These are phyloP conservation scores for Nannoperca australis DNA, from an alignment of 2,797 vertebrate species.

Conservation along the genomic window DNA sequence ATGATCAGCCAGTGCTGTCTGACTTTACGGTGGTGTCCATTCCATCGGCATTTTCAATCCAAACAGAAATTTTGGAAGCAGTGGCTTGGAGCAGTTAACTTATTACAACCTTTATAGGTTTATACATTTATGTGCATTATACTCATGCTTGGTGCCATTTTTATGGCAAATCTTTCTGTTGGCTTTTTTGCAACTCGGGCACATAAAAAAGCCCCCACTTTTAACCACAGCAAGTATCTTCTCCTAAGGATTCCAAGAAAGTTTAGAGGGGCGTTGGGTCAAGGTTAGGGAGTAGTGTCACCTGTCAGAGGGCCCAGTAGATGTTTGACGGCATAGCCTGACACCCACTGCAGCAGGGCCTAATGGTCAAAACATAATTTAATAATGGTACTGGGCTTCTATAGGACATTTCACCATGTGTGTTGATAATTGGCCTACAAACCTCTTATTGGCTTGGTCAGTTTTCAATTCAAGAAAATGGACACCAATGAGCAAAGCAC, in stretches of 20 bases:
- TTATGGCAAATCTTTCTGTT: background rate
- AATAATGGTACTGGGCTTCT: background rate
- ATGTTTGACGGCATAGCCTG: background rate
- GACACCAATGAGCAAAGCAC: background rate
- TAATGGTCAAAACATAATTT: background rate
- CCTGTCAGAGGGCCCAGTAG: background rate
- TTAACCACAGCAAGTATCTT: background rate
- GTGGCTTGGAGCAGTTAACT: background rate
- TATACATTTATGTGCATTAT: background rate
- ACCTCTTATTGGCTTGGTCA: background rate
- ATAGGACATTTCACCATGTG: background rate
- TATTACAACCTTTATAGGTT: background rate
- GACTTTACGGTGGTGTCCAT: background rate
- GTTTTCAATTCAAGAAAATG: background rate
- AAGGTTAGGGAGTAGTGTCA: background rate
- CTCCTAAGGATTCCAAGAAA: background rate
- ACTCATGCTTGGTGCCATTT: background rate
- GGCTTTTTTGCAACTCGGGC: background rate
- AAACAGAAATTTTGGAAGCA: background rate
- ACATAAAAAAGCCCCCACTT: too few species aligned
- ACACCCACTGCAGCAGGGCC: background rate
- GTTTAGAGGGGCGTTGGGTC: background rate
- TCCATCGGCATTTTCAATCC: background rate
- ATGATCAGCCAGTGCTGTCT: background rate
- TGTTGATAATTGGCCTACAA: background rate